Conservation (phyloP, 2,888 invertebrate genomes). For the Biston stratarius region DNA sequence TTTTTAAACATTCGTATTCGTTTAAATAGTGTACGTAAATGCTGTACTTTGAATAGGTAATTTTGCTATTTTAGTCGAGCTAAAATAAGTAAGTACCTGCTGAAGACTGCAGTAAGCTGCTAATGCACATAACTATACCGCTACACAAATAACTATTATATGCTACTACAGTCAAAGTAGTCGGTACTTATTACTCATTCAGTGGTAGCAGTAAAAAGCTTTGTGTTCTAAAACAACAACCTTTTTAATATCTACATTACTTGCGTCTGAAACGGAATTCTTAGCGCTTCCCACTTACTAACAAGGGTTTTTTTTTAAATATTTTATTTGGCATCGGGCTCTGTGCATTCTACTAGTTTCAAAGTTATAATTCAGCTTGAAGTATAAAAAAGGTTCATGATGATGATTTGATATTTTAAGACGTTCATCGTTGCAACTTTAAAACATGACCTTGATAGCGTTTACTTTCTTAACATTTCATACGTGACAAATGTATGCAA, state of each 20-base stretch:
- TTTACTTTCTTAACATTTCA: constrained; percentile 1
- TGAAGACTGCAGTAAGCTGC: background rate
- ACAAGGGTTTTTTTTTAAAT: background rate
- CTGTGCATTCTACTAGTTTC: too few species aligned
- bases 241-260: too few species aligned
- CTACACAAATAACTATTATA: background rate
- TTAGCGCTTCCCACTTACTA: background rate
- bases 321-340: too few species aligned
- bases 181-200: background rate
- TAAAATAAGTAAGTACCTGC: too few species aligned
- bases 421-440: too few species aligned
- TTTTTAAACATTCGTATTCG: too few species aligned
- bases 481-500: constrained; percentile 7
- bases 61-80: background rate
- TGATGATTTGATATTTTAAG: too few species aligned
- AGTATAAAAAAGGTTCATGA: too few species aligned
- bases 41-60: too few species aligned
- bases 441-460: background rate
- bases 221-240: too few species aligned
- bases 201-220: background rate
- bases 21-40: too few species aligned
- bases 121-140: background rate
- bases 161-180: background rate
- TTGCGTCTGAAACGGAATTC: background rate
- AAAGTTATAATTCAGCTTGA: too few species aligned